These are phyloP conservation scores for Trogon melanurus DNA, from an alignment of 2,113 vertebrate genomes.

Conservation along the genomic window DNA sequence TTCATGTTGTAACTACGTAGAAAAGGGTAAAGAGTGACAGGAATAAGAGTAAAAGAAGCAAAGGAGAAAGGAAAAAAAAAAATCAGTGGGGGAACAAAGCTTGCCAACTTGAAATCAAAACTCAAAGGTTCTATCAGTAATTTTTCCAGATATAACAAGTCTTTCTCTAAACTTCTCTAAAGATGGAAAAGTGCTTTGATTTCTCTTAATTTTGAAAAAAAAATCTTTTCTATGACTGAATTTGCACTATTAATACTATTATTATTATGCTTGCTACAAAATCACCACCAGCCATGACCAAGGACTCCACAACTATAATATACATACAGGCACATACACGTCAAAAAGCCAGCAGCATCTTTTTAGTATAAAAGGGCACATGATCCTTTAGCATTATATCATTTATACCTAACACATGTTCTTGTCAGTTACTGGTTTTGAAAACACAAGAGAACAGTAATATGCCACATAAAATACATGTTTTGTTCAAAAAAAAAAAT, in stretches of 20 bases:
- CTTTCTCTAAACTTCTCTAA: background rate
- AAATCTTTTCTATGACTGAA: background rate
- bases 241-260: background rate
- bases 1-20: background rate
- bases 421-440: background rate
- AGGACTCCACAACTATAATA: background rate
- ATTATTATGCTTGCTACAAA: background rate
- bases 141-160: background rate
- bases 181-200: background rate
- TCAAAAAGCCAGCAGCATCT: background rate
- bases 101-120: background rate
- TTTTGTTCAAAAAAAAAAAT: background rate
- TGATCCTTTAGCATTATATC: no score
- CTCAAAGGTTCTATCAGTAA: background rate
- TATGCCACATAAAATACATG: background rate
- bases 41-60: background rate
- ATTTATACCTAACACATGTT: background rate
- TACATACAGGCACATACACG: background rate
- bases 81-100: background rate
- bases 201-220: background rate
- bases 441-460: background rate
- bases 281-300: background rate
- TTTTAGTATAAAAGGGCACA: background rate
- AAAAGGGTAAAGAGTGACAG: background rate
- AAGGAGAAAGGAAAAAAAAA: background rate